These are phyloP conservation scores for Procambarus clarkii DNA, from an alignment of 1,140 invertebrate species.

Conservation along the genomic window DNA sequence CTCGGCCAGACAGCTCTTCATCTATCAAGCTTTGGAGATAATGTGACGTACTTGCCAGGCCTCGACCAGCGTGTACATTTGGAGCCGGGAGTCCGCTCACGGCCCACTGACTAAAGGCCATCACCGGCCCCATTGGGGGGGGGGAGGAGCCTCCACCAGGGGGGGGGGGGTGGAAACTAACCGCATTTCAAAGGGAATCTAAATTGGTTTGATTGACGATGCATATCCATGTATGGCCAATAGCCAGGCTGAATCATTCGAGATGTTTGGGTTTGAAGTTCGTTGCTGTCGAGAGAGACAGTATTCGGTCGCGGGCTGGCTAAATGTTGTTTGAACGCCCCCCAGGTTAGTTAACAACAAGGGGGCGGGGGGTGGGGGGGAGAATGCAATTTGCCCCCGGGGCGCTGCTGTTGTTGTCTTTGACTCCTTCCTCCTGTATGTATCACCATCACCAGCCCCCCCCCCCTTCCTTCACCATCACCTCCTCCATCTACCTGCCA, in stretches of 20 bases:
- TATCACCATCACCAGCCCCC: too few relatives aligned
- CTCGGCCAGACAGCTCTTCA: slow-evolving; percentile 50
- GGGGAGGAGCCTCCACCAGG: not conserved
- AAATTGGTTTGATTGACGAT: slow-evolving; percentile 69
- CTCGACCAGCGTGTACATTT: slow-evolving; percentile 38
- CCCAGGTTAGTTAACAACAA: slow-evolving; percentile 56
- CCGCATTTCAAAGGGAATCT: slow-evolving; percentile 59
- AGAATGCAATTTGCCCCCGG: slow-evolving; percentile 47
- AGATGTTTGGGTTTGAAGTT: slow-evolving; percentile 67
- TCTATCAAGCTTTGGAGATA: slow-evolving; percentile 63
- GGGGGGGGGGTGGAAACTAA: slow-evolving; percentile 37
- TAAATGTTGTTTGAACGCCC: slow-evolving; percentile 47
- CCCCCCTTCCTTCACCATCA: too few relatives aligned
- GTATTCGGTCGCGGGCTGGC: slow-evolving; percentile 25
- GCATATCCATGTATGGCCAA: slow-evolving; percentile 67
- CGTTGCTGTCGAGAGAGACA: slow-evolving; percentile 45
- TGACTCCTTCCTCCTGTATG: not conserved
- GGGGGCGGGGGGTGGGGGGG: not conserved
- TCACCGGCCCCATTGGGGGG: not conserved
- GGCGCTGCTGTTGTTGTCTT: not conserved
- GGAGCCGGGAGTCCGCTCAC: slow-evolving; percentile 7
- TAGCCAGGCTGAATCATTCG: slow-evolving; percentile 55
- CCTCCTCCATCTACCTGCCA: too few relatives aligned
- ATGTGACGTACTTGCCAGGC: slow-evolving; percentile 29
- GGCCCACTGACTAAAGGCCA: not conserved